Percentiles rank a stretch among this genome's conserved stretches.
These are phyloP conservation scores for Illadopsis cleaveri DNA, from an alignment of 2,113 vertebrate species.

Conservation along the genomic window DNA sequence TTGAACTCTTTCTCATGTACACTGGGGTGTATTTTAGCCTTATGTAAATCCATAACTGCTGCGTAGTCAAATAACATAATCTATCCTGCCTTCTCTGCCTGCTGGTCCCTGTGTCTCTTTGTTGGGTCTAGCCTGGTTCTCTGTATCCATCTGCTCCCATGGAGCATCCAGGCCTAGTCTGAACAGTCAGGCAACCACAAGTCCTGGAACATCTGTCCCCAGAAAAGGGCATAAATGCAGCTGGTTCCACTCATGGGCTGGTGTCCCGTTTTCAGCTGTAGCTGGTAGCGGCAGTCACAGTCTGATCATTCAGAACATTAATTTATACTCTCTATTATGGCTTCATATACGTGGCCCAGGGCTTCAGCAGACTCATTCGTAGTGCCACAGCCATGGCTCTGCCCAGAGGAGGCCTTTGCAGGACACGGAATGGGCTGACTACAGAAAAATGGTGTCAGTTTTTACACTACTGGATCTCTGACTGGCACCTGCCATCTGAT, in stretches of 20 bases:
- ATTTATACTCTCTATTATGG: not conserved
- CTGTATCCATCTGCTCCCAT: not conserved
- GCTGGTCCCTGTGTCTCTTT: not conserved
- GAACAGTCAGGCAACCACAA: not conserved
- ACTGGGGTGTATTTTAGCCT: not conserved
- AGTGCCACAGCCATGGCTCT: not conserved
- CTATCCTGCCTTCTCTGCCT: not conserved
- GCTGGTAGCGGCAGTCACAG: not conserved
- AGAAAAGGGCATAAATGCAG: not conserved
- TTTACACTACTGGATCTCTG: rapidly evolving
- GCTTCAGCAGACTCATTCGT: not conserved
- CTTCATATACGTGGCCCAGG: rapidly evolving
- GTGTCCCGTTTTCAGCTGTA: not conserved
- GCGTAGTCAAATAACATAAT: not conserved
- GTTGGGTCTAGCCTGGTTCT: not conserved
- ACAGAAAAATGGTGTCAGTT: not conserved
- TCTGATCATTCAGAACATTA: not conserved
- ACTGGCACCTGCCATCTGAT: not conserved
- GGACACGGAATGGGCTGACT: not conserved
- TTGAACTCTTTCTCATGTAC: not conserved
- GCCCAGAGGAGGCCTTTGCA: not conserved
- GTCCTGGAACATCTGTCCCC: not conserved
- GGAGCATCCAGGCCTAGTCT: not conserved
- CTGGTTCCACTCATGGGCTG: not conserved
- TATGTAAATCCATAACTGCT: not conserved